phyloP scores from a whole-genome alignment of 2,888 invertebrate genomes.

The Sminthurides aquaticus region DNA sequence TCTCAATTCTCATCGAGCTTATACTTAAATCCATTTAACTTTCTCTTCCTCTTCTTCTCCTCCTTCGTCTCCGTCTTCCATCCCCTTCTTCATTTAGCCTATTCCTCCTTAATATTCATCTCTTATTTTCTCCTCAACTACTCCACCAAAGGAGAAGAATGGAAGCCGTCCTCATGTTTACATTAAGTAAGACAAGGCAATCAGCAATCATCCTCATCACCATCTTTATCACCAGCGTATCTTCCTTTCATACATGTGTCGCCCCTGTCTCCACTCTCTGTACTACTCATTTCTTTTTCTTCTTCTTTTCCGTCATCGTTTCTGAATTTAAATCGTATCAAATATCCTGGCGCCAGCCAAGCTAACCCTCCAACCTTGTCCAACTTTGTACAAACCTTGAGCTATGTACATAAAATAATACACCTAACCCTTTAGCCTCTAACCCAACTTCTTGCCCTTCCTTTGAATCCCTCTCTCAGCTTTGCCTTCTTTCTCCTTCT shows the following conservation, averaged over 20 bases:
- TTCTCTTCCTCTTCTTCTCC: no score
- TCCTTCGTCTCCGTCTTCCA: no score
- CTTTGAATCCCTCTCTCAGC: neutral
- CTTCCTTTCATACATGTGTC: neutral
- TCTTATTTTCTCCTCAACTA: no score
- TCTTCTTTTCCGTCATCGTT: neutral
- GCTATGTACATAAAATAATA: no score
- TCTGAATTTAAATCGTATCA: constrained; percentile 11
- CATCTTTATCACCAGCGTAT: neutral
- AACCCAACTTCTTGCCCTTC: neutral
- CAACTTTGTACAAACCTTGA: neutral
- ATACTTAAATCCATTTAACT: no score
- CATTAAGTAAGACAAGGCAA: neutral
- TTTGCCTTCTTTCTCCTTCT: neutral
- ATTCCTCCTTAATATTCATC: no score
- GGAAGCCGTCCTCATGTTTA: neutral
- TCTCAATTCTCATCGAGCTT: no score
- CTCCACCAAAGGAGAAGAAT: no score
- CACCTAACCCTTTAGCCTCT: neutral
- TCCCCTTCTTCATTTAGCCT: no score
- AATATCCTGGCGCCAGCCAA: constrained; percentile 23
- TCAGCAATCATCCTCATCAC: neutral
- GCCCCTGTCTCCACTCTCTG: neutral
- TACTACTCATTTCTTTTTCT: neutral
- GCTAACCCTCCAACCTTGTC: neutral